A percentile compares a stretch with the other conserved stretches of the same genome.
Evolutionary conservation across 2,888 invertebrate genomes (phyloP).

Genomic region (Agrochola litura): DNA sequence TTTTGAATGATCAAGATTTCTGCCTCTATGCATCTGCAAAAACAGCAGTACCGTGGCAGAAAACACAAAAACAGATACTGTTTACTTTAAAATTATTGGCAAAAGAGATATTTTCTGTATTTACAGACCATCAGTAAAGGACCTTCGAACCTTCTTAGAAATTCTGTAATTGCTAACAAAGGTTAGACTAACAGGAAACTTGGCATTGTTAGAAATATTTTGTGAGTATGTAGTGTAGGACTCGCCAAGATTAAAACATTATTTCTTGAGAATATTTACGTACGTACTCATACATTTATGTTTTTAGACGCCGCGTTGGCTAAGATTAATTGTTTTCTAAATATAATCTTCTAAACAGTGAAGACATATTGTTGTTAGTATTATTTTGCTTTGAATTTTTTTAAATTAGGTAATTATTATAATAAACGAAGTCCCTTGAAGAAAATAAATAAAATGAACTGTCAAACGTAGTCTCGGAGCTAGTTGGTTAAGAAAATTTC

Average conservation of each 20-base stretch:
- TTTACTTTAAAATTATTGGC: not conserved
- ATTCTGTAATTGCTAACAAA: slow-evolving; percentile 6
- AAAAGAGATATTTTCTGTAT: not conserved
- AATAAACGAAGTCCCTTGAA: not conserved
- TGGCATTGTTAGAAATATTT: slow-evolving; percentile 25
- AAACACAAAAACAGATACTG: not conserved
- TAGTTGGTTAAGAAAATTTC: not conserved
- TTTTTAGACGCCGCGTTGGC: slow-evolving; percentile 43
- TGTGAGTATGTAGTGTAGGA: slow-evolving; percentile 1
- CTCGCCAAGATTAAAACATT: slow-evolving; percentile 37
- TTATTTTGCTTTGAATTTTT: slow-evolving; percentile 31
- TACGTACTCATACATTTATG: slow-evolving; percentile 25
- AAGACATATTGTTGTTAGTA: slow-evolving; percentile 50
- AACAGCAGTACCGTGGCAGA: not conserved
- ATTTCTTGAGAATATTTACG: slow-evolving; percentile 46
- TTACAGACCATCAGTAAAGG: not conserved
- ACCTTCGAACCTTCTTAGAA: slow-evolving; percentile 13
- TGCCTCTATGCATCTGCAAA: not conserved
- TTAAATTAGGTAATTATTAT: slow-evolving; percentile 2
- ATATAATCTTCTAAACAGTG: slow-evolving; percentile 52
- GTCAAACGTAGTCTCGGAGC: slow-evolving; percentile 6
- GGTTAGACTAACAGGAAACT: slow-evolving; percentile 22
- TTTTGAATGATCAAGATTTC: not conserved
- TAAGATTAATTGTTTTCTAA: slow-evolving; percentile 61
- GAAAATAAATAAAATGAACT: not conserved